phyloP scores from a whole-genome alignment of 2,113 vertebrate species.

The Apistogramma diplotaenia region DNA sequence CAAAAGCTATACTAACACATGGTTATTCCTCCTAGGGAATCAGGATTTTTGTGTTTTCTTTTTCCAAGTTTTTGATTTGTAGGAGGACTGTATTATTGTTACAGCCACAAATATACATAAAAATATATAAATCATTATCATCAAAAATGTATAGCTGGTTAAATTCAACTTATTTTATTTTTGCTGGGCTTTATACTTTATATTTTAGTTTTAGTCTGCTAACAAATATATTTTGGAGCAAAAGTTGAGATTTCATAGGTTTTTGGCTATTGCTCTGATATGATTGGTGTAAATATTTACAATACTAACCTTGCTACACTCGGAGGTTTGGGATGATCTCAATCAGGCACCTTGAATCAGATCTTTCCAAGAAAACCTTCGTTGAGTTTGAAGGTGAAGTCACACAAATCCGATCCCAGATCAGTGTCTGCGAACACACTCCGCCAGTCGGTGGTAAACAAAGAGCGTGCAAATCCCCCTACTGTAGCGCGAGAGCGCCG shows the following conservation, averaged over 20 bases:
- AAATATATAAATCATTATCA: too few species aligned
- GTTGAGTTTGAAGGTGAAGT: not conserved
- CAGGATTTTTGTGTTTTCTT: not conserved
- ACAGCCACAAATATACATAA: not conserved
- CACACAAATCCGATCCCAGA: conserved; percentile 34
- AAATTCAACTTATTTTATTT: not conserved
- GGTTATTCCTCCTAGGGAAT: not conserved
- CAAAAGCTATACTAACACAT: too few species aligned
- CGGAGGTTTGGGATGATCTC: conserved; percentile 24
- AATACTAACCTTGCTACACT: not conserved
- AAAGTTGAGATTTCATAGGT: not conserved
- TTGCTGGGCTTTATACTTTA: not conserved
- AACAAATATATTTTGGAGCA: not conserved
- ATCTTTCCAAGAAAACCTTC: not conserved
- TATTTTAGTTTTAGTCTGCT: not conserved
- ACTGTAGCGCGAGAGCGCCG: conserved; percentile 50
- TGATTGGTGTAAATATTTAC: not conserved
- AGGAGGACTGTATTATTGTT: not conserved
- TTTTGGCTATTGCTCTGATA: not conserved
- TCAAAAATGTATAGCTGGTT: too few species aligned
- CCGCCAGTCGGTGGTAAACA: conserved; percentile 65
- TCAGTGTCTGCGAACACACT: conserved; percentile 22
- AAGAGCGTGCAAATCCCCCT: conserved; percentile 72
- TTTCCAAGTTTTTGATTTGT: not conserved
- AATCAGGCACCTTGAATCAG: conserved; percentile 47